These are phyloP conservation scores for Patella pellucida DNA, from an alignment of 2,888 invertebrate species.

Conservation along the genomic window DNA sequence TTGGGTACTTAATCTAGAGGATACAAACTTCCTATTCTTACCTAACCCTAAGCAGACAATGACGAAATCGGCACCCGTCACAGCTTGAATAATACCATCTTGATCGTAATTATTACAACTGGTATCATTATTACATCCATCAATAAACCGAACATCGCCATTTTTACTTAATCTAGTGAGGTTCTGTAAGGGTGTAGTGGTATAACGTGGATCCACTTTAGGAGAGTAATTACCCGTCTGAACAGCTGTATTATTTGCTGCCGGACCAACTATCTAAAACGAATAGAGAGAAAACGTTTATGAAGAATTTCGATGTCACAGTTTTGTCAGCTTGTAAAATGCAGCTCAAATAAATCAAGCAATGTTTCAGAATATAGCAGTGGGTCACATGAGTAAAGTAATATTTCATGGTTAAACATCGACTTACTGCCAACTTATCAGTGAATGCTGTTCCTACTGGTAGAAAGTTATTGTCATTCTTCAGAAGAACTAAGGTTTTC, in stretches of 20 bases:
- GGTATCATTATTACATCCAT: slow-evolving; percentile 50
- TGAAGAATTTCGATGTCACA: no score
- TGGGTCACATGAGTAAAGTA: no score
- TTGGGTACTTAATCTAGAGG: no score
- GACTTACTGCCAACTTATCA: slow-evolving; percentile 32
- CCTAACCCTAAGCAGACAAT: slow-evolving; percentile 60
- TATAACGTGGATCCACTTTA: slow-evolving; percentile 39
- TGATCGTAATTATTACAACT: slow-evolving; percentile 47
- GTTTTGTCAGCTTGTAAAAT: no score
- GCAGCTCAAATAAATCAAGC: no score
- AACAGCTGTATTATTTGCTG: slow-evolving; percentile 56
- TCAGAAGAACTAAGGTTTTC: slow-evolving; percentile 57
- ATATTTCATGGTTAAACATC: no score
- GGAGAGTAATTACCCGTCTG: slow-evolving; percentile 62
- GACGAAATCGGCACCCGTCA: slow-evolving; percentile 44
- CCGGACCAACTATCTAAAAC: slow-evolving; percentile 57
- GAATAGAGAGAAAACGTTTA: not conserved
- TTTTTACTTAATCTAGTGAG: slow-evolving; percentile 39
- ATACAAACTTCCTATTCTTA: not conserved
- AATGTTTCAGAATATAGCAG: no score
- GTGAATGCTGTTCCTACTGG: slow-evolving; percentile 24
- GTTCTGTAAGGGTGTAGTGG: slow-evolving; percentile 50
- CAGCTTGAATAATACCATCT: slow-evolving; percentile 39
- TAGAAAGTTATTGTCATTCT: slow-evolving; percentile 44
- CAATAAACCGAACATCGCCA: slow-evolving; percentile 39